Conservation (phyloP, 2,797 vertebrate species). For the Babyrousa celebensis region DNA sequence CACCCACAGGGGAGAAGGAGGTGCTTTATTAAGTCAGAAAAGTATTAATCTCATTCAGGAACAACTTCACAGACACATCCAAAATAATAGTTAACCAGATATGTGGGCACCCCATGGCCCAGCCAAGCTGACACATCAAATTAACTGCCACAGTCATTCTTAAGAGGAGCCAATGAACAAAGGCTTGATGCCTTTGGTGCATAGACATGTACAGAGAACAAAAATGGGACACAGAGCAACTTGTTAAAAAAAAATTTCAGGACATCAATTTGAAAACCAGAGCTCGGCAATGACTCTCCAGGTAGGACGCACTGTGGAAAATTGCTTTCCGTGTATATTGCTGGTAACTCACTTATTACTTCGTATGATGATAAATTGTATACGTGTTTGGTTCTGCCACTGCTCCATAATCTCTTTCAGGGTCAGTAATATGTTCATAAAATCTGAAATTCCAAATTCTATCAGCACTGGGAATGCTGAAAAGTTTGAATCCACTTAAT, state of each 20-base stretch:
- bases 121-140: neutral
- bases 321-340: neutral
- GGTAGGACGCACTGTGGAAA: accelerated
- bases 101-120: too few species aligned
- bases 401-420: neutral
- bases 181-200: accelerated
- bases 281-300: neutral
- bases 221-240: accelerated
- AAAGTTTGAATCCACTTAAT: neutral
- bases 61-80: neutral
- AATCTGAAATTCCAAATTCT: neutral
- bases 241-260: neutral
- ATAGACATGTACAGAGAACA: neutral
- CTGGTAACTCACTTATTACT: neutral
- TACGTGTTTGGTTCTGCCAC: neutral
- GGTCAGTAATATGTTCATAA: too few species aligned
- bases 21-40: neutral
- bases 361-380: neutral
- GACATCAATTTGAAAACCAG: neutral
- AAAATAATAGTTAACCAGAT: neutral
- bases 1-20: neutral
- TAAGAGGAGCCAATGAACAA: neutral
- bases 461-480: neutral
- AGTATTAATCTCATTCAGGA: neutral
- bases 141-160: neutral